These are phyloP conservation scores for Drosophila niveifrons DNA, from an alignment of 2,888 invertebrate species.

Conservation along the genomic window DNA sequence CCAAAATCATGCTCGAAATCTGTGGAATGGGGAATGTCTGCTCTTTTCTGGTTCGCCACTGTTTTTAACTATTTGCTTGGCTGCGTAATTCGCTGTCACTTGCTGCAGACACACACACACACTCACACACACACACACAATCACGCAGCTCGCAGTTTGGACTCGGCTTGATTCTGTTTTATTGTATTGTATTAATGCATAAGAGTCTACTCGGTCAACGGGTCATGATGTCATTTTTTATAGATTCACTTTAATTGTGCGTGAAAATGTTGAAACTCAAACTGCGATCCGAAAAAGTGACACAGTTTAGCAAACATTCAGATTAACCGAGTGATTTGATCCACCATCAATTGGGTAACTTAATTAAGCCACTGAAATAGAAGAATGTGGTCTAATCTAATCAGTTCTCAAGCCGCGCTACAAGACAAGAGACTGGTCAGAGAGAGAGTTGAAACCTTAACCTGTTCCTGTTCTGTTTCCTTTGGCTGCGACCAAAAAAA, in stretches of 20 bases:
- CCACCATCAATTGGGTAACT: not conserved
- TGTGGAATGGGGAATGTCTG: constrained; percentile 2
- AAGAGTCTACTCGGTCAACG: constrained; percentile 68
- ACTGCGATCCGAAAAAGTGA: not conserved
- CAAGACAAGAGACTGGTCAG: not conserved
- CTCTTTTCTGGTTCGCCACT: constrained; percentile 35
- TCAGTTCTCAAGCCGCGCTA: not conserved
- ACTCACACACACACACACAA: too few species aligned
- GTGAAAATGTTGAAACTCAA: constrained; percentile 23
- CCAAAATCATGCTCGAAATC: constrained; percentile 12
- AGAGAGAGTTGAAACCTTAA: constrained; percentile 6
- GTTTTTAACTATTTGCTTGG: constrained; percentile 60
- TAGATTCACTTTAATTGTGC: constrained; percentile 71
- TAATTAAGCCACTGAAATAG: not conserved
- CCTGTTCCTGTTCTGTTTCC: not conserved
- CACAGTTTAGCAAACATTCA: constrained; percentile 38
- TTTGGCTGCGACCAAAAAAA: constrained; percentile 11
- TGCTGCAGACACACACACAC: constrained; percentile 27
- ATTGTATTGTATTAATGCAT: constrained; percentile 66
- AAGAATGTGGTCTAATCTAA: not conserved
- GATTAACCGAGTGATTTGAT: constrained; percentile 10
- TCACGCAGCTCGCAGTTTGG: constrained; percentile 4
- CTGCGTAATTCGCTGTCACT: constrained; percentile 59
- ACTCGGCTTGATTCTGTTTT: constrained; percentile 24
- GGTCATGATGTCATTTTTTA: constrained; percentile 79